phyloP scores from a whole-genome alignment of 2,888 invertebrate genomes.

The Tipula unca region DNA sequence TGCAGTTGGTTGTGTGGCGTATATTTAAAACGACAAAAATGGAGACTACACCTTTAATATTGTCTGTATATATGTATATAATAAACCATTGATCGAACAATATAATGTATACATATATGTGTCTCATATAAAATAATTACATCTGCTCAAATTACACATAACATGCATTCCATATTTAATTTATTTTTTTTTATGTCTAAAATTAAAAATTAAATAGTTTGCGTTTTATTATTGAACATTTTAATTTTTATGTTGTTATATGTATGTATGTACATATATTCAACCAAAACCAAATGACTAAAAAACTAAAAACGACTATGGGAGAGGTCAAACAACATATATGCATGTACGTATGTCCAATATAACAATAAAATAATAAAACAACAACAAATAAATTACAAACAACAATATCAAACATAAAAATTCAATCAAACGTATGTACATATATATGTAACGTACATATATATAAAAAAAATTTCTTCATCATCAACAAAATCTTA shows the following conservation, averaged over 20 bases:
- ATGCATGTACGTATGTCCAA: background rate
- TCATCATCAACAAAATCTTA: background rate
- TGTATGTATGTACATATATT: background rate
- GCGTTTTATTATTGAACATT: background rate
- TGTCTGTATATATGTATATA: too few species aligned
- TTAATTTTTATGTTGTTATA: background rate
- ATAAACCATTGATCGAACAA: too few species aligned
- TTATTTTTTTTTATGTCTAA: background rate
- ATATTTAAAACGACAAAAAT: too few species aligned
- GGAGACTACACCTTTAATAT: too few species aligned
- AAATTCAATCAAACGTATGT: background rate
- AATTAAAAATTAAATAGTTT: background rate
- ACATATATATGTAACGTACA: background rate
- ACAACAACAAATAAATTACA: background rate
- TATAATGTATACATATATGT: too few species aligned
- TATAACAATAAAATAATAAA: background rate
- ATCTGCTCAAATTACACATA: constrained; percentile 1
- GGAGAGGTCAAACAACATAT: background rate
- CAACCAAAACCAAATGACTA: background rate
- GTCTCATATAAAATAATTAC: background rate
- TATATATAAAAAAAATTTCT: background rate
- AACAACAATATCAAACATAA: background rate
- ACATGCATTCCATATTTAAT: background rate
- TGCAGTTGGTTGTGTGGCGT: too few species aligned
- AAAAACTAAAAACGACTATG: background rate